These are phyloP conservation scores for Carcinoscorpius rotundicauda DNA, from an alignment of 1,140 invertebrate genomes.

Conservation along the genomic window DNA sequence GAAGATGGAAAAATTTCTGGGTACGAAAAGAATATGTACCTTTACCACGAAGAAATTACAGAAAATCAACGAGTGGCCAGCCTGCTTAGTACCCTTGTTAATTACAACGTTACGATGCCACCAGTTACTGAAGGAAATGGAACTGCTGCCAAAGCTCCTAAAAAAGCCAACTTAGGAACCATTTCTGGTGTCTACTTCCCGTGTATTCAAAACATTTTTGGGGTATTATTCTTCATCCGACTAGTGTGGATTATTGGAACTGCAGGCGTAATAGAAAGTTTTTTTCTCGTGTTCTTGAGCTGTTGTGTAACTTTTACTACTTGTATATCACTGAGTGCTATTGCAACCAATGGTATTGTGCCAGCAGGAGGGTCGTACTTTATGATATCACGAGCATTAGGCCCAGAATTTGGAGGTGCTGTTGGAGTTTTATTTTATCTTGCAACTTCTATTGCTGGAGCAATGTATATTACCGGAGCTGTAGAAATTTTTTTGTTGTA, in stretches of 20 bases:
- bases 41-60: constrained; percentile 54
- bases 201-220: constrained; percentile 99
- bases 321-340: constrained; percentile 97
- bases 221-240: constrained; percentile 97
- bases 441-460: constrained; percentile 91
- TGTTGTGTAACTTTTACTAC: constrained; percentile 51
- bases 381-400: constrained; percentile 96
- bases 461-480: constrained; percentile 98
- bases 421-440: constrained; percentile 98
- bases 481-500: constrained; percentile 95
- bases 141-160: constrained; percentile 19
- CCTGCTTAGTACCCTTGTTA: constrained; percentile 74
- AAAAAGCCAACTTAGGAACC: constrained; percentile 66
- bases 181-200: constrained; percentile 95
- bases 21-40: no score
- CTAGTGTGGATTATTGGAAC: constrained; percentile 98
- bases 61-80: constrained; percentile 72
- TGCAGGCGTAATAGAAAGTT: constrained; percentile 83
- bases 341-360: constrained; percentile 98
- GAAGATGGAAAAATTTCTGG: no score
- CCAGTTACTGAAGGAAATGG: constrained; percentile 64
- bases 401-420: constrained; percentile 96
- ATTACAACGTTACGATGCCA: constrained; percentile 84
- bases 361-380: constrained; percentile 98
- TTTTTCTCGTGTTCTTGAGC: constrained; percentile 79